Conservation (phyloP, 2,888 invertebrate species). For the Sesia bembeciformis region DNA sequence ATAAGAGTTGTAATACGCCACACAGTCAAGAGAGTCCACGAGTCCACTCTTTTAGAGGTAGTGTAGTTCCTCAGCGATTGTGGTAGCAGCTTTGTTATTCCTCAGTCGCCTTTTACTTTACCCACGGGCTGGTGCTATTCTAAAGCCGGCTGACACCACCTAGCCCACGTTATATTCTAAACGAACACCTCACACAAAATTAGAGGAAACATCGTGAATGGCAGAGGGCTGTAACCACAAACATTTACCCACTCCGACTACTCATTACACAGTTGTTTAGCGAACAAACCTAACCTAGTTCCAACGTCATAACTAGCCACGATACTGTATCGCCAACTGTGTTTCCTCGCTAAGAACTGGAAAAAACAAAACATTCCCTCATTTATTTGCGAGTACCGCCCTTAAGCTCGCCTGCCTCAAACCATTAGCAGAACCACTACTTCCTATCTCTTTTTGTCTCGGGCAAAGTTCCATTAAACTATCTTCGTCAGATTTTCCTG, state of each 20-base stretch:
- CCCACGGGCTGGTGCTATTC: no score
- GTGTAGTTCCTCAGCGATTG: no score
- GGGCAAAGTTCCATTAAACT: slow-evolving; percentile 27
- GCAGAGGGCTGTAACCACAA: background rate
- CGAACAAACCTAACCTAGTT: background rate
- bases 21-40: no score
- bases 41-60: no score
- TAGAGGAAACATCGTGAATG: background rate
- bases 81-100: no score
- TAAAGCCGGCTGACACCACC: no score
- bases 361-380: slow-evolving; percentile 39
- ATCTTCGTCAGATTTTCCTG: slow-evolving; percentile 39
- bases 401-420: slow-evolving; percentile 38
- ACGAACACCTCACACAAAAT: background rate
- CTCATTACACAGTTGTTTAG: background rate
- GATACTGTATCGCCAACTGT: background rate
- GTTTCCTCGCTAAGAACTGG: slow-evolving; percentile 18
- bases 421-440: slow-evolving; percentile 51
- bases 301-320: background rate
- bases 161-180: no score
- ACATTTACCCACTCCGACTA: background rate
- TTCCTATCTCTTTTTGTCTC: slow-evolving; percentile 32
- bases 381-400: slow-evolving; percentile 57
- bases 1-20: no score
- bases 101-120: no score